Percentiles rank a stretch among this genome's conserved stretches.
Evolutionary conservation across 2,888 invertebrate genomes (phyloP).

Genomic region (Drosophila villosipedis): DNA sequence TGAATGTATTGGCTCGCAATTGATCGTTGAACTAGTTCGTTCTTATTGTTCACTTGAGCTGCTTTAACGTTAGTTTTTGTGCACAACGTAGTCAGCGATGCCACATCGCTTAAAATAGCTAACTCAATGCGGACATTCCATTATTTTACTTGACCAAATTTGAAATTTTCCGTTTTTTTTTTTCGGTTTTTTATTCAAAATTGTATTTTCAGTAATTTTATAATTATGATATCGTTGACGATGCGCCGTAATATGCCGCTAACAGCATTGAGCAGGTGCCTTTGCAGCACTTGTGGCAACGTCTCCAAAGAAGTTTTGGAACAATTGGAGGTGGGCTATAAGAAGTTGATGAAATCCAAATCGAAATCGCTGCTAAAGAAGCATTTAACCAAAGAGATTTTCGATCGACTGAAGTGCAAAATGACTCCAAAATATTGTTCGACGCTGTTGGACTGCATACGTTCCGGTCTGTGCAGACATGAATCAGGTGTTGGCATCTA

Average conservation of each 20-base stretch:
- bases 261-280: background rate
- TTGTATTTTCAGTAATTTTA: constrained; percentile 7
- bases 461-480: constrained; percentile 97
- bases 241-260: constrained; percentile 3
- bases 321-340: constrained; percentile 95
- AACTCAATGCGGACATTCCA: background rate
- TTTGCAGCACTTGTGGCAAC: background rate
- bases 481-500: constrained; percentile 98
- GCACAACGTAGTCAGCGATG: constrained; percentile 12
- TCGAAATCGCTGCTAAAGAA: constrained; percentile 98
- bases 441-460: constrained; percentile 95
- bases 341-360: constrained; percentile 93
- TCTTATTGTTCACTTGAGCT: background rate
- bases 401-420: constrained; percentile 95
- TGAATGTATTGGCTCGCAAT: background rate
- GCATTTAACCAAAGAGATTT: constrained; percentile 94
- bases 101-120: constrained; percentile 8
- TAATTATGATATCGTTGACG: constrained; percentile 21
- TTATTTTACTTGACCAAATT: background rate
- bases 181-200: constrained; percentile 12
- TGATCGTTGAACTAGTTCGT: background rate
- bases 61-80: background rate
- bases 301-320: constrained; percentile 94
- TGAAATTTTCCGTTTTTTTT: constrained; percentile 2
- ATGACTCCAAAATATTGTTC: constrained; percentile 95